phyloP scores from a whole-genome alignment of 2,797 vertebrate genomes.

The Melanotaenia maccullochi region DNA sequence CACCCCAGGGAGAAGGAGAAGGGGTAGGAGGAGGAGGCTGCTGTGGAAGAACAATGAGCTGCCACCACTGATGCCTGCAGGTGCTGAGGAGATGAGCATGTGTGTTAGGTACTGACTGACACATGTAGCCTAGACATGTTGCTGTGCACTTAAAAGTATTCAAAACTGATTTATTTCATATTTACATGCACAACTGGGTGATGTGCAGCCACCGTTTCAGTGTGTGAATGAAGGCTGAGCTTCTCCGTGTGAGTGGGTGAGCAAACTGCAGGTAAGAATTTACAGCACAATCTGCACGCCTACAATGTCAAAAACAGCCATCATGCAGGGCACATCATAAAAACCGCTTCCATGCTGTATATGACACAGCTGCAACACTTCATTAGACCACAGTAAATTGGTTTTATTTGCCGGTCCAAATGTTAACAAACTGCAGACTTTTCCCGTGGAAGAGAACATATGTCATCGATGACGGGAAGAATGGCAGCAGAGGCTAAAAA shows the following conservation, averaged over 20 bases:
- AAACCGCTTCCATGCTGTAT: background rate
- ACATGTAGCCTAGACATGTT: constrained; percentile 9
- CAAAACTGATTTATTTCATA: background rate
- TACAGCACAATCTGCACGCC: constrained; percentile 44
- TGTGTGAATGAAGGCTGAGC: constrained; percentile 28
- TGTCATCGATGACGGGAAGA: constrained; percentile 36
- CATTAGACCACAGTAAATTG: constrained; percentile 2
- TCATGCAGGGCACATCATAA: constrained; percentile 27
- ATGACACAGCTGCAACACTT: constrained; percentile 22
- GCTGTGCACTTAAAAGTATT: background rate
- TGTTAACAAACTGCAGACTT: constrained; percentile 14
- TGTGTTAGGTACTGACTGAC: constrained; percentile 14
- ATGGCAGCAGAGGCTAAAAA: constrained; percentile 28
- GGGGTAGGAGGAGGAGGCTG: constrained; percentile 38
- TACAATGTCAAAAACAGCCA: constrained; percentile 53
- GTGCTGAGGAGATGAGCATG: constrained; percentile 32
- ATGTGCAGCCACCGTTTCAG: constrained; percentile 6
- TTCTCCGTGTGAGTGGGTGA: constrained; percentile 38
- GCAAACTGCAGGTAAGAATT: constrained; percentile 63
- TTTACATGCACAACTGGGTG: background rate
- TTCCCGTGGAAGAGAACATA: constrained; percentile 13
- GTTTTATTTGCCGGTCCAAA: background rate
- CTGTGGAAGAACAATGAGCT: constrained; percentile 62
- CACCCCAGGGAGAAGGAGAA: constrained; percentile 68
- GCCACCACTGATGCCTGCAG: constrained; percentile 57